A percentile compares a stretch with the other conserved stretches of the same genome.
Evolutionary conservation across 2,113 vertebrate genomes (phyloP).

Genomic region (Plectropomus leopardus): DNA sequence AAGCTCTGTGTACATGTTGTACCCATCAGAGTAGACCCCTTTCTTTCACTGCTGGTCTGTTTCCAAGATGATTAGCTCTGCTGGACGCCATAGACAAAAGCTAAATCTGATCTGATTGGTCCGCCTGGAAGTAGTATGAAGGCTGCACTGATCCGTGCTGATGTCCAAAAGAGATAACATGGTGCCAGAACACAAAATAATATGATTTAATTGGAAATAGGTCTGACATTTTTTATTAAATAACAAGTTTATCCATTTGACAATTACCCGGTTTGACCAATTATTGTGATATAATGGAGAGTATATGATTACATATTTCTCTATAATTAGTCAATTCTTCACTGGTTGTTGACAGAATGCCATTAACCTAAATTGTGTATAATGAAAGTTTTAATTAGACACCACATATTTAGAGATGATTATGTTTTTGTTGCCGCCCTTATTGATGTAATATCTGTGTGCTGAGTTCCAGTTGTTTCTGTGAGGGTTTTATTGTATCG

Average conservation of each 20-base stretch:
- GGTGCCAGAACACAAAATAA: background rate
- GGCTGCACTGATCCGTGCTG: background rate
- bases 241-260: background rate
- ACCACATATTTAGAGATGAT: background rate
- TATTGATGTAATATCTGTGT: background rate
- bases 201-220: slow-evolving; percentile 1
- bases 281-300: slow-evolving; percentile 3
- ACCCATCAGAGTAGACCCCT: background rate
- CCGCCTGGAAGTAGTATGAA: slow-evolving; percentile 6
- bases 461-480: background rate
- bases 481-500: background rate
- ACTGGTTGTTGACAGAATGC: slow-evolving; percentile 1
- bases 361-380: background rate
- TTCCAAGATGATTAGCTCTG: slow-evolving; percentile 3
- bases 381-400: slow-evolving; percentile 17
- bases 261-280: background rate
- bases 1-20: slow-evolving; percentile 3
- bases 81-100: background rate
- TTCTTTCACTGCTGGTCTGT: background rate
- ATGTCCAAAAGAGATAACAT: background rate
- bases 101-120: background rate
- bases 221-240: slow-evolving; percentile 12
- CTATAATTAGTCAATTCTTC: background rate
- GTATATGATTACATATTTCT: background rate
- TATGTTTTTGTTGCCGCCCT: background rate